Evolutionary conservation across 2,797 vertebrate genomes (phyloP).

Genomic region (Sebastes iracundus): DNA sequence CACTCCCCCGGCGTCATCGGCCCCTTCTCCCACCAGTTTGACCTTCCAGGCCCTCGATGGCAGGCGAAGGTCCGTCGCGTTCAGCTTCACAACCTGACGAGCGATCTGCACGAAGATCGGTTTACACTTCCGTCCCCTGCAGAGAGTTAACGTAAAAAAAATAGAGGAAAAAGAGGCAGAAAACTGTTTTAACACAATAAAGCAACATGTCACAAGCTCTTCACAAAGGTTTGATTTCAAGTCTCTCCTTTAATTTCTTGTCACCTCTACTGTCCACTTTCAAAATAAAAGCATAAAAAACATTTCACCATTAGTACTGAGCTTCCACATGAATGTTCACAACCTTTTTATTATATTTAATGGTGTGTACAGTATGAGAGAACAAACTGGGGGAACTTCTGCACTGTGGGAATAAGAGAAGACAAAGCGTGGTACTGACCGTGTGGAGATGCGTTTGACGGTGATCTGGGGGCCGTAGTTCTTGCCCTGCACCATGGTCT

Average conservation of each 20-base stretch:
- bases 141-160: neutral
- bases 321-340: too few species aligned
- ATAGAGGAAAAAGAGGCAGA: neutral
- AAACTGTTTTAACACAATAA: neutral
- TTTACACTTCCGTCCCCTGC: slow-evolving; percentile 85
- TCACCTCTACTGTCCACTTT: too few species aligned
- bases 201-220: neutral
- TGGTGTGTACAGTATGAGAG: too few species aligned
- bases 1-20: slow-evolving; percentile 85
- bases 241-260: too few species aligned
- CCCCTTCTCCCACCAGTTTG: slow-evolving; percentile 87
- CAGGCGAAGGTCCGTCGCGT: slow-evolving; percentile 84
- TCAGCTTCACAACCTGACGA: slow-evolving; percentile 88
- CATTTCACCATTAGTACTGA: too few species aligned
- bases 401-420: neutral
- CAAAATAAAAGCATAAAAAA: too few species aligned
- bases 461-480: slow-evolving; percentile 89
- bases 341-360: too few species aligned
- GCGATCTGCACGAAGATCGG: slow-evolving; percentile 89
- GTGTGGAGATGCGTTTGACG: slow-evolving; percentile 86
- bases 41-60: slow-evolving; percentile 89
- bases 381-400: neutral
- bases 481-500: slow-evolving; percentile 88
- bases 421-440: slow-evolving; percentile 61
- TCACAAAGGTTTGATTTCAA: too few species aligned